A percentile compares a stretch with the other conserved stretches of the same genome.
These are phyloP conservation scores for Sebastes fasciatus DNA, from an alignment of 2,113 vertebrate species.

Conservation along the genomic window DNA sequence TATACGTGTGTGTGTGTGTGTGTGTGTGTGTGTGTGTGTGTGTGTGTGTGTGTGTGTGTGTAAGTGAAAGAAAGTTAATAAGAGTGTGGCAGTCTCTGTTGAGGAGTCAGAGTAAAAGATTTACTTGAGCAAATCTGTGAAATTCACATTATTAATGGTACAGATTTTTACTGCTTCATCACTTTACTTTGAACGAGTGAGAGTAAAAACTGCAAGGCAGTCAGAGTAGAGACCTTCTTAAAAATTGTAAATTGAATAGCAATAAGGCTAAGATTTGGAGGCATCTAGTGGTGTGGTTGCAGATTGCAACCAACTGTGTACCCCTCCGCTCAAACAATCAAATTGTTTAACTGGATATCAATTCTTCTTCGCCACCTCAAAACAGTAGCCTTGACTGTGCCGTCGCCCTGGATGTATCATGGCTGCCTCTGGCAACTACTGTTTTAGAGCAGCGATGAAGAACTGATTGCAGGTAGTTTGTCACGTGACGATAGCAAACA, in stretches of 20 bases:
- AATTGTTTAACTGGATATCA: no score
- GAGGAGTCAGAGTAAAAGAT: slow-evolving; percentile 18
- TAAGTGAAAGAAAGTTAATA: slow-evolving; percentile 6
- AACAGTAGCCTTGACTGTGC: no score
- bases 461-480: no score
- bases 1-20: not conserved
- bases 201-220: not conserved
- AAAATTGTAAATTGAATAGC: not conserved
- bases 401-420: no score
- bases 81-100: slow-evolving; percentile 4
- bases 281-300: no score
- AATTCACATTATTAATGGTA: slow-evolving; percentile 9
- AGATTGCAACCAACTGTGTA: no score
- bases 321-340: no score
- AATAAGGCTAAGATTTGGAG: no score
- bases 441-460: no score
- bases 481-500: no score
- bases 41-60: not conserved
- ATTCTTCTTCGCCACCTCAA: no score
- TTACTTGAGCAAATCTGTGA: not conserved
- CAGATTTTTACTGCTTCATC: not conserved
- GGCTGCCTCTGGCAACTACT: no score
- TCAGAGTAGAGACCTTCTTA: not conserved
- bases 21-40: slow-evolving; percentile 1
- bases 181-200: not conserved